These are phyloP conservation scores for Penaeus monodon DNA, from an alignment of 2,888 invertebrate genomes.

Conservation along the genomic window DNA sequence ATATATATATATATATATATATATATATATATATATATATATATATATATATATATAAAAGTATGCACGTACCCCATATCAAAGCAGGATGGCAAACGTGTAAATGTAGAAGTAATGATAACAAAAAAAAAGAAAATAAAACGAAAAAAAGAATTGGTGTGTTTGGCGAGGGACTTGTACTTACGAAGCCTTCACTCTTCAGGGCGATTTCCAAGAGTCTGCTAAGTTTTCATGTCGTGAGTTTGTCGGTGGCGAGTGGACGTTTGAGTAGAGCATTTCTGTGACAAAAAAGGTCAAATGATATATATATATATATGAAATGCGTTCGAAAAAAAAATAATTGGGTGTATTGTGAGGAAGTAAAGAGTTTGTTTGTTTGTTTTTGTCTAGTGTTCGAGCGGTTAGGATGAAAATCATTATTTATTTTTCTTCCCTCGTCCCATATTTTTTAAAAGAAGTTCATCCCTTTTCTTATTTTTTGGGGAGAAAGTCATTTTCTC, in stretches of 20 bases:
- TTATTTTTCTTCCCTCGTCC: too few relatives aligned
- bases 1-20: neutral
- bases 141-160: neutral
- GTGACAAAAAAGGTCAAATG: neutral
- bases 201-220: constrained; percentile 51
- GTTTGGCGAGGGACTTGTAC: constrained; percentile 42
- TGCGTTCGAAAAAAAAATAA: too few relatives aligned
- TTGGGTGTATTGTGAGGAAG: too few relatives aligned
- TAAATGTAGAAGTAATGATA: constrained; percentile 16
- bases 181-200: constrained; percentile 60
- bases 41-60: neutral
- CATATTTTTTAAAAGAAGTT: too few relatives aligned
- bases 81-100: neutral
- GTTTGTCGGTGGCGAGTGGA: constrained; percentile 30
- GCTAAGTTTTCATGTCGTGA: constrained; percentile 33
- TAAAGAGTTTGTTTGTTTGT: too few relatives aligned
- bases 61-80: too few relatives aligned
- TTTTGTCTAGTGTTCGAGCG: too few relatives aligned
- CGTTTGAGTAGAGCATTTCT: constrained; percentile 29
- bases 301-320: too few relatives aligned
- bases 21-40: too few relatives aligned
- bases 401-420: too few relatives aligned
- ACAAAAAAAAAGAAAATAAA: neutral
- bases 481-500: too few relatives aligned
- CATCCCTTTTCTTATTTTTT: too few relatives aligned